Conservation (phyloP, 2,113 vertebrate species). For the Gadus chalcogrammus region DNA sequence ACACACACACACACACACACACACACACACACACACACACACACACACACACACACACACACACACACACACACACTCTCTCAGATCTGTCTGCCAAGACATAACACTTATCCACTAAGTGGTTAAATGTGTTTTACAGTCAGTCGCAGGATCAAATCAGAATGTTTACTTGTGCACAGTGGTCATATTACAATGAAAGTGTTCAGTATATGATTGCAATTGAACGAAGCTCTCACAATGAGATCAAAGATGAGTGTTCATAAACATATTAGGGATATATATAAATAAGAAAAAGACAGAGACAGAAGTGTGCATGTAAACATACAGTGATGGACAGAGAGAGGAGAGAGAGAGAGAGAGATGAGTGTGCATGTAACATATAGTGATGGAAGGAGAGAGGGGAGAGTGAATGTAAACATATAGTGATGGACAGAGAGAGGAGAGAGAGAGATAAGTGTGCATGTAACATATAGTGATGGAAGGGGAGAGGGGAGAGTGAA, state of each 20-base stretch:
- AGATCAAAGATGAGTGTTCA: too few relatives aligned
- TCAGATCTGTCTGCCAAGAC: neutral
- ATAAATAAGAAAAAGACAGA: neutral
- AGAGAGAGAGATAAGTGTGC: too few relatives aligned
- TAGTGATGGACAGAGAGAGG: neutral
- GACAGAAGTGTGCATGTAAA: neutral
- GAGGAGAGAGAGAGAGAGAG: neutral
- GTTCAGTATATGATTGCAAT: too few relatives aligned
- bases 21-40: constrained; percentile 20
- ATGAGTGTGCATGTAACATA: too few relatives aligned
- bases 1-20: neutral
- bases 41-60: neutral
- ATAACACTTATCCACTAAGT: too few relatives aligned
- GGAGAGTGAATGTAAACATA: neutral
- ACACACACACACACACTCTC: neutral
- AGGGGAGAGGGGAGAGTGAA: too few relatives aligned
- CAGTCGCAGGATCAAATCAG: too few relatives aligned
- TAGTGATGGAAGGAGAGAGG: neutral
- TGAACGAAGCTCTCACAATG: too few relatives aligned
- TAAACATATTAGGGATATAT: neutral
- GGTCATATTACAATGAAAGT: too few relatives aligned
- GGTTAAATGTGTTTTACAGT: too few relatives aligned
- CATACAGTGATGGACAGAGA: neutral
- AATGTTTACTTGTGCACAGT: too few relatives aligned
- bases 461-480: too few relatives aligned